Evolutionary conservation across 2,797 vertebrate genomes (phyloP).

Genomic region (Chiloscyllium punctatum): DNA sequence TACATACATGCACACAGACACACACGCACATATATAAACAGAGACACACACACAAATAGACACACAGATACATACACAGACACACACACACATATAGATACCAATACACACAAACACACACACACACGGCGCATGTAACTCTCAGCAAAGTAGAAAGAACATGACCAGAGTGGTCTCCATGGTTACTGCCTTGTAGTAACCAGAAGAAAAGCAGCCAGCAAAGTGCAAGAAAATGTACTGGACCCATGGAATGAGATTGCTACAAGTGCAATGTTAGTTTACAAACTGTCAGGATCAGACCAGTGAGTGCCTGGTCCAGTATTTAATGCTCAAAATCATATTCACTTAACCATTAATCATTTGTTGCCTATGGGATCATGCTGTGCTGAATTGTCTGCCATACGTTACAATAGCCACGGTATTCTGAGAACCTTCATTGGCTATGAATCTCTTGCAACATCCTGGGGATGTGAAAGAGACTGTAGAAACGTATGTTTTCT

Average conservation of each 20-base stretch:
- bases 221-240: not conserved
- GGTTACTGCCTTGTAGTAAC: not conserved
- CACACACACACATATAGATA: too few relatives aligned
- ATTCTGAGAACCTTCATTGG: not conserved
- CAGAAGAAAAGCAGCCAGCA: not conserved
- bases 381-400: not conserved
- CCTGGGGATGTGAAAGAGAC: not conserved
- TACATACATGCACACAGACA: not conserved
- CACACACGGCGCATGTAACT: not conserved
- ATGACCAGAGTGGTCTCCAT: not conserved
- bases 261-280: not conserved
- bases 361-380: not conserved
- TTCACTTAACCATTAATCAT: not conserved
- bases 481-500: not conserved
- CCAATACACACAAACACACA: too few relatives aligned
- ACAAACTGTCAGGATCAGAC: not conserved
- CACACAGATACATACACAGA: too few relatives aligned
- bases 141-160: not conserved
- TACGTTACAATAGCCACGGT: not conserved
- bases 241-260: not conserved
- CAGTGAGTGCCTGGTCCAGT: not conserved
- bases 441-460: too few relatives aligned
- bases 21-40: too few relatives aligned
- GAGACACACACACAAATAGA: too few relatives aligned
- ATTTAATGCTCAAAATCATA: not conserved